A percentile compares a stretch with the other conserved stretches of the same genome.
Evolutionary conservation across 2,888 invertebrate genomes (phyloP).

Genomic region (Himalopsyche kuldschensis): DNA sequence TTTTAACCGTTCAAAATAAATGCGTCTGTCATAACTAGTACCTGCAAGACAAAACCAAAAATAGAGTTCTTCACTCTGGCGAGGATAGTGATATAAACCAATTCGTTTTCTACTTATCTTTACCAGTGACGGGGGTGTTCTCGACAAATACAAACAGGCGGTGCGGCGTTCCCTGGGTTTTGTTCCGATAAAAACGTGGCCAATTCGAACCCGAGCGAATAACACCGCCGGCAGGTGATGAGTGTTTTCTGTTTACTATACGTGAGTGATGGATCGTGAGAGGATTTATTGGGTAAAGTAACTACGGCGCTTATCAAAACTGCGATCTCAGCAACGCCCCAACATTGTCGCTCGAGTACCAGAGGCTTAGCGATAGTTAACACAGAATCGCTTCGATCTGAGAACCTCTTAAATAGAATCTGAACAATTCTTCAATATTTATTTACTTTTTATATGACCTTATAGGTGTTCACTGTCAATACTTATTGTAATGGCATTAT

Average conservation of each 20-base stretch:
- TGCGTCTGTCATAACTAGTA: not conserved
- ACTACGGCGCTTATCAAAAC: not conserved
- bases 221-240: constrained; percentile 27
- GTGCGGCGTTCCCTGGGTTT: constrained; percentile 9
- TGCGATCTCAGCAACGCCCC: constrained; percentile 7
- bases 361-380: too few relatives aligned
- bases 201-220: constrained; percentile 3
- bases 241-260: constrained; percentile 35
- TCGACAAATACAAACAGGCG: constrained; percentile 9
- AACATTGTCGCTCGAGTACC: not conserved
- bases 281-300: constrained; percentile 21
- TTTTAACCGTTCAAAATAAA: not conserved
- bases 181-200: constrained; percentile 24
- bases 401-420: too few relatives aligned
- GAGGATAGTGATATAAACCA: not conserved
- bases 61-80: not conserved
- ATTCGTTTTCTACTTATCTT: not conserved
- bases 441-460: too few relatives aligned
- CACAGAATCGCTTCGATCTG: too few relatives aligned
- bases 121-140: not conserved
- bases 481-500: too few relatives aligned
- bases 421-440: too few relatives aligned
- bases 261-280: constrained; percentile 25
- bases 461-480: too few relatives aligned
- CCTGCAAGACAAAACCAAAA: not conserved